Conservation (phyloP, 92 coral and sea anemone genomes). For the Anthopleura xanthogrammica region DNA sequence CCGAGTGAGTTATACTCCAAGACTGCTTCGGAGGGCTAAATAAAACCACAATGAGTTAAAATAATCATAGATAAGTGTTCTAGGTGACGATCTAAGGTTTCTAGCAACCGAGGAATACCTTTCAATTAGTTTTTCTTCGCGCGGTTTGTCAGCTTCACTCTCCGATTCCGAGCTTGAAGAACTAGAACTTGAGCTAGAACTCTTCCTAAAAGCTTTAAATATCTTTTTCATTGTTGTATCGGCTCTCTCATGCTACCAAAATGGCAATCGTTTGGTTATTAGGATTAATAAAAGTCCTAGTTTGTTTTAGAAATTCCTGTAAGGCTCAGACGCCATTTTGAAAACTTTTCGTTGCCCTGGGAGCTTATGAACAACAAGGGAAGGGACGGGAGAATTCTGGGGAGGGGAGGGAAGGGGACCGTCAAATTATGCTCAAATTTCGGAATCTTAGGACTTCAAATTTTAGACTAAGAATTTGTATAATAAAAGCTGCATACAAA, state of each 20-base stretch:
- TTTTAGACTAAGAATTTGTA: too few relatives aligned
- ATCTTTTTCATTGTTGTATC: conserved; percentile 8
- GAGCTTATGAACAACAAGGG: conserved; percentile 33
- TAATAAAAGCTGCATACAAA: too few relatives aligned
- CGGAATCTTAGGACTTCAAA: neutral
- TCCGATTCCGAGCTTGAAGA: conserved; percentile 61
- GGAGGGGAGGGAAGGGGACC: neutral
- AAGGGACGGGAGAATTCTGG: conserved; percentile 6
- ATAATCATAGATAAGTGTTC: neutral
- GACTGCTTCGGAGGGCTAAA: conserved; percentile 49
- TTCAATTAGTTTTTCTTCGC: conserved; percentile 30
- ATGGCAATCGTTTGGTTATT: conserved; percentile 3
- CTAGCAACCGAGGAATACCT: conserved; percentile 17
- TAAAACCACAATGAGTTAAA: conserved; percentile 8
- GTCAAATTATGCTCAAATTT: neutral
- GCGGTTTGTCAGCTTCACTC: conserved; percentile 32
- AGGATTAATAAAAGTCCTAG: neutral
- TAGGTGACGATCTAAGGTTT: neutral
- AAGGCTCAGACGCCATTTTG: conserved; percentile 81
- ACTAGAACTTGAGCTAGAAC: conserved; percentile 72
- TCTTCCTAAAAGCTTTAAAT: conserved; percentile 53
- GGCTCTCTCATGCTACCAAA: neutral
- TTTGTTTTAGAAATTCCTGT: conserved; percentile 54
- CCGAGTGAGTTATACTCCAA: conserved; percentile 85
- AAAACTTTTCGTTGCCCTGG: conserved; percentile 82